Evolutionary conservation across 1,140 invertebrate species (phyloP).

Genomic region (Pinna nobilis): DNA sequence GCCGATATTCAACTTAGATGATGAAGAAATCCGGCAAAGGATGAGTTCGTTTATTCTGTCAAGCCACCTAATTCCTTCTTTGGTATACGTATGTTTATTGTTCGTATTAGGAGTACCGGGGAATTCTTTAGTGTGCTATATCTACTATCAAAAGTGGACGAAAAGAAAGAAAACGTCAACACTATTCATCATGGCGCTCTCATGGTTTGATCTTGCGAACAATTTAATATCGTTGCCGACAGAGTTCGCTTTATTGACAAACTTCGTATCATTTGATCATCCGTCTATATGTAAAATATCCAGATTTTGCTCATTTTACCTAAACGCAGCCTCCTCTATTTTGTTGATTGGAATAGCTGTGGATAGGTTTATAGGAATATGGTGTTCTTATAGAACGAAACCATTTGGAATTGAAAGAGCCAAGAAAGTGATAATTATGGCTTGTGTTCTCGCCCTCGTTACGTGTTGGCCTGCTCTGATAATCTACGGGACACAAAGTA

Average conservation of each 20-base stretch:
- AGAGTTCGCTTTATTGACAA: slow-evolving; percentile 23
- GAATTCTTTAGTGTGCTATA: slow-evolving; percentile 37
- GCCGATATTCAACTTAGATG: too few species aligned
- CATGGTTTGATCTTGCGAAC: slow-evolving; percentile 39
- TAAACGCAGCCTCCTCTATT: slow-evolving; percentile 31
- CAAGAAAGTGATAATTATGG: slow-evolving; percentile 9
- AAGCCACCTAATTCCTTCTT: slow-evolving; percentile 27
- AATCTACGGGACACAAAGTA: slow-evolving; percentile 26
- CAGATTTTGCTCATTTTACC: slow-evolving; percentile 36
- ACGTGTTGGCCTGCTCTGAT: slow-evolving; percentile 40
- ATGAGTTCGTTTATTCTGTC: not conserved
- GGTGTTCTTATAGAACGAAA: slow-evolving; percentile 26
- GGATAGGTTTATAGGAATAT: slow-evolving; percentile 34
- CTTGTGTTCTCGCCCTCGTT: slow-evolving; percentile 6
- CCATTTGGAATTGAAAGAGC: slow-evolving; percentile 18
- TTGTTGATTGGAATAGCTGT: slow-evolving; percentile 34
- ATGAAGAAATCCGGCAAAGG: not conserved
- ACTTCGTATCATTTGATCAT: slow-evolving; percentile 33
- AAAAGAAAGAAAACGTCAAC: slow-evolving; percentile 21
- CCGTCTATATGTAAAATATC: slow-evolving; percentile 35
- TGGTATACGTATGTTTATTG: slow-evolving; percentile 27
- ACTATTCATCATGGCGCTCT: slow-evolving; percentile 36
- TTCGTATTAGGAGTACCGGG: slow-evolving; percentile 36
- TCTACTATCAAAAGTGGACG: slow-evolving; percentile 33
- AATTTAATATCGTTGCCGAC: slow-evolving; percentile 30